Percentiles rank a stretch among this genome's conserved stretches.
These are phyloP conservation scores for Addax nasomaculatus DNA, from an alignment of 2,113 vertebrate genomes.

Conservation along the genomic window DNA sequence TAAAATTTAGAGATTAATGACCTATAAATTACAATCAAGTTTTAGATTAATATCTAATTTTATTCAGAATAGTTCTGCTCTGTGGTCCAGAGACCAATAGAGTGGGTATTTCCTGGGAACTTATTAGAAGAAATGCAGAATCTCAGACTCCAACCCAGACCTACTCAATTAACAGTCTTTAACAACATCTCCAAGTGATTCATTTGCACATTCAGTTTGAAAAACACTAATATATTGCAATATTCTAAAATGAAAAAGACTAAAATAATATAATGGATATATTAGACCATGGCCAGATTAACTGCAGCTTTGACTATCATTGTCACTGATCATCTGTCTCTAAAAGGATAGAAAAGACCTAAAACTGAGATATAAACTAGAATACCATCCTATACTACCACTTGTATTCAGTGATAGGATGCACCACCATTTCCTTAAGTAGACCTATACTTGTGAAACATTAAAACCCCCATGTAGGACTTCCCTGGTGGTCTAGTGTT, in stretches of 20 bases:
- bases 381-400: neutral
- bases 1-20: neutral
- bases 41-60: neutral
- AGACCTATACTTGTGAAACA: neutral
- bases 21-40: neutral
- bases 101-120: neutral
- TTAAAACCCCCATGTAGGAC: neutral
- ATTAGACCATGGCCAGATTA: neutral
- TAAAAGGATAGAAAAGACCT: neutral
- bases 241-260: slow-evolving; percentile 12
- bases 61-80: neutral
- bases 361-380: neutral
- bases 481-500: neutral
- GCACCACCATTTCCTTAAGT: neutral
- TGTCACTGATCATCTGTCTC: neutral
- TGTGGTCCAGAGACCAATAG: neutral
- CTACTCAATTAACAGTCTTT: neutral
- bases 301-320: neutral
- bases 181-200: neutral
- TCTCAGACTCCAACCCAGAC: neutral
- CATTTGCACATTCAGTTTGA: neutral
- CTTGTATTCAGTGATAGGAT: neutral
- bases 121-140: slow-evolving; percentile 14
- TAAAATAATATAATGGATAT: neutral
- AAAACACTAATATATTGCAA: neutral